These are phyloP conservation scores for Augiades crinisus DNA, from an alignment of 2,888 invertebrate genomes.

Conservation along the genomic window DNA sequence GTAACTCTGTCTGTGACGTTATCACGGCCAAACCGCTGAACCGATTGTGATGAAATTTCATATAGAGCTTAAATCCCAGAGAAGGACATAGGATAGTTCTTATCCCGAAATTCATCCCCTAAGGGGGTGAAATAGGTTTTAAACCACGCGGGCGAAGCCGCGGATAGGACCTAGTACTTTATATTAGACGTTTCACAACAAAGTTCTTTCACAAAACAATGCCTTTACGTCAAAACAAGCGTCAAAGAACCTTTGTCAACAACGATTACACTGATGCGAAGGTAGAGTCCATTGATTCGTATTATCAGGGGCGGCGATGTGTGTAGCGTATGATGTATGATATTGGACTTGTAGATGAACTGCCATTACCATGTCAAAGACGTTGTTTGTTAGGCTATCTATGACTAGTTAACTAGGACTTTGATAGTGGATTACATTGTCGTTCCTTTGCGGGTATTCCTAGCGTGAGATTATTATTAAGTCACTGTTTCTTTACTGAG, in stretches of 20 bases:
- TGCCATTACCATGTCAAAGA: slow-evolving; percentile 11
- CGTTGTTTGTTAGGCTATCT: background rate
- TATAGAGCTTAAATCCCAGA: too few relatives aligned
- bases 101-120: too few relatives aligned
- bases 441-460: background rate
- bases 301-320: background rate
- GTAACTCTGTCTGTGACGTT: too few relatives aligned
- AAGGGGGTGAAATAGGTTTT: too few relatives aligned
- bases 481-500: too few relatives aligned
- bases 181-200: too few relatives aligned
- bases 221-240: background rate
- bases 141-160: too few relatives aligned
- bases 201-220: background rate
- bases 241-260: background rate
- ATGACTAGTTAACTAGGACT: background rate
- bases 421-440: background rate
- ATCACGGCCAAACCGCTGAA: too few relatives aligned
- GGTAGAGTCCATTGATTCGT: background rate
- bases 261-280: background rate
- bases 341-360: background rate
- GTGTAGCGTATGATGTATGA: background rate
- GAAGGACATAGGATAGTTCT: too few relatives aligned
- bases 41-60: too few relatives aligned
- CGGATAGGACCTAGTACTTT: too few relatives aligned
- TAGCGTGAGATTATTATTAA: background rate